Base-by-base conservation (phyloP, 2,113 vertebrate species). In the Planiliza haematocheilus region DNA sequence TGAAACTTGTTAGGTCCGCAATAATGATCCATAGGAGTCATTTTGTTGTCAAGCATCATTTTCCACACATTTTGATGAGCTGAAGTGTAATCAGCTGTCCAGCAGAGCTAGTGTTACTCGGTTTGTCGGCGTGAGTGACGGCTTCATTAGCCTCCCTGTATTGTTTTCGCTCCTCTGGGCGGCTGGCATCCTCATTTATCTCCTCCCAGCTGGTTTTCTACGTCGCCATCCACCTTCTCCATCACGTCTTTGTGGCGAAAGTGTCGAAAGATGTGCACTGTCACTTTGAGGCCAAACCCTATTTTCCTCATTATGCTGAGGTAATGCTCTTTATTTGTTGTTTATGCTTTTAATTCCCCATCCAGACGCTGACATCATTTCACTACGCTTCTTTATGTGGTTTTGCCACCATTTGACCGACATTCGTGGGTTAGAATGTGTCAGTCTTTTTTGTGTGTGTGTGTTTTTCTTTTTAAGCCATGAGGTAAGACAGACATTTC, bases 291-390 rank as follows among this genome's bases (percentile, higher is more conserved):
- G 83, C 74, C 77, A 67, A 81, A 53, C 53, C 74, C 43, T 17
- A 56, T 30, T 80, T 66, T 59, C 70, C 74, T 85, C 80, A 82
- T 81, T 89, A 83, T 87, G 79, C 82, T 88, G 88, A 89, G 57
- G 81, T 86, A 90, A 89, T 88, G 70, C 64, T 18, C 68, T 76
- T 74, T 86, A 77, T 88, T 90, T 88, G 81, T 88, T 89, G 77
- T 89, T 85, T 79, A 60, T 80, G 45, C 81, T 57, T 78, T 81
- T 78, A 67, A 85, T 81, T 67, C 66, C 56, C 41, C 70, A 82
- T 86, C 81, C 86, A 86, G 89, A 88, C 83, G 43, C 66, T 90
- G 85, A 91, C 81, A 84, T 90, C 84, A 91, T 88, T 59, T 62
- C 56, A 68, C 74, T 75, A 65, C 24, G 82, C 58, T 56, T 71